A percentile compares a stretch with the other conserved stretches of the same genome.
Conservation (phyloP, 1,140 invertebrate species). For the Drosophila albomicans region DNA sequence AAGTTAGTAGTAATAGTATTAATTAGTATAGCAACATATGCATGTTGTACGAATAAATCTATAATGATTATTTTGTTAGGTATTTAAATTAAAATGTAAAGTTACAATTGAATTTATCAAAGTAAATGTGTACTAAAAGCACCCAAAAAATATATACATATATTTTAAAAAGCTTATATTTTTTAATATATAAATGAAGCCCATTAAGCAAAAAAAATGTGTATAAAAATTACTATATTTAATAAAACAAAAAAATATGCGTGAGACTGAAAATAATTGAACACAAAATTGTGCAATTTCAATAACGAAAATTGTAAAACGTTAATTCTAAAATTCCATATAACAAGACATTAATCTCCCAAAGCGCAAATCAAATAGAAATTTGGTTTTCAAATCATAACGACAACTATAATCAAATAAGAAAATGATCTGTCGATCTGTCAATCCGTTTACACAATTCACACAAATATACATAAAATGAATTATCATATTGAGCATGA, state of each 20-base stretch:
- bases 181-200: slow-evolving; percentile 55
- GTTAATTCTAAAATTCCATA: slow-evolving; percentile 34
- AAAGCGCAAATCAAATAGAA: slow-evolving; percentile 55
- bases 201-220: slow-evolving; percentile 35
- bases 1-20: slow-evolving; percentile 70
- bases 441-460: slow-evolving; percentile 32
- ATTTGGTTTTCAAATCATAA: slow-evolving; percentile 32
- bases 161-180: slow-evolving; percentile 77
- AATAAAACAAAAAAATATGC: slow-evolving; percentile 53
- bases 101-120: slow-evolving; percentile 77
- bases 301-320: slow-evolving; percentile 50
- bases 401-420: slow-evolving; percentile 17
- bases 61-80: slow-evolving; percentile 64
- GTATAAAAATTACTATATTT: slow-evolving; percentile 34
- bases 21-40: slow-evolving; percentile 62
- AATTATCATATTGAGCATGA: slow-evolving; percentile 14
- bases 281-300: slow-evolving; percentile 53
- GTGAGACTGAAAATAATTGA: slow-evolving; percentile 66
- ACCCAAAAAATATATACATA: slow-evolving; percentile 35
- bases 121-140: slow-evolving; percentile 73
- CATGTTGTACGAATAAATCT: slow-evolving; percentile 45
- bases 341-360: slow-evolving; percentile 53
- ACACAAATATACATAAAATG: slow-evolving; percentile 33
- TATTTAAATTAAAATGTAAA: slow-evolving; percentile 74
- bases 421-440: slow-evolving; percentile 25